Evolutionary conservation across 1,140 invertebrate genomes (phyloP).

Genomic region (Drosophila yakuba): DNA sequence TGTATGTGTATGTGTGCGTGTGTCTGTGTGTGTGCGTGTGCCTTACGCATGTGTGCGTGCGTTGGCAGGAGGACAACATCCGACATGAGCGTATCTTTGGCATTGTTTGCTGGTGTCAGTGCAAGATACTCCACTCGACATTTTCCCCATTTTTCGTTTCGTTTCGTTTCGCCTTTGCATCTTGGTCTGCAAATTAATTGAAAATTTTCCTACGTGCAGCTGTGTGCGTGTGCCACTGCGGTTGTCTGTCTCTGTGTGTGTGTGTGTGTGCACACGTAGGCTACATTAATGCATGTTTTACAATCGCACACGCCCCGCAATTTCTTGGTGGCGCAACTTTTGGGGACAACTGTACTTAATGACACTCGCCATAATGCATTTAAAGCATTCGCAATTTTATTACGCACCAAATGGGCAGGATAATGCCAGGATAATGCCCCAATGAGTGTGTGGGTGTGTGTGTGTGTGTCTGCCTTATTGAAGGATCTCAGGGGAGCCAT

Average conservation of each 20-base stretch:
- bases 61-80: slow-evolving; percentile 29
- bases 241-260: background rate
- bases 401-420: slow-evolving; percentile 36
- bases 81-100: slow-evolving; percentile 53
- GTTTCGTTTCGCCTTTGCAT: slow-evolving; percentile 25
- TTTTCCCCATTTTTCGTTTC: slow-evolving; percentile 31
- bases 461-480: background rate
- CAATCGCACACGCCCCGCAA: slow-evolving; percentile 58
- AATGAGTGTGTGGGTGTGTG: background rate
- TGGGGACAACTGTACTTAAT: slow-evolving; percentile 54
- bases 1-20: slow-evolving; percentile 6
- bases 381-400: slow-evolving; percentile 50
- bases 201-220: slow-evolving; percentile 44
- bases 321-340: slow-evolving; percentile 43
- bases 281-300: slow-evolving; percentile 75
- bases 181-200: slow-evolving; percentile 67
- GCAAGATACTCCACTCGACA: slow-evolving; percentile 58
- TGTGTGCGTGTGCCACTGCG: slow-evolving; percentile 1
- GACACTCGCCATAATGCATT: slow-evolving; percentile 58
- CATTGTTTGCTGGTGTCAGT: slow-evolving; percentile 61
- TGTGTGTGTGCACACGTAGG: slow-evolving; percentile 48
- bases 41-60: background rate
- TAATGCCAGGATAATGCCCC: slow-evolving; percentile 23
- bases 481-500: slow-evolving; percentile 5
- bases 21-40: slow-evolving; percentile 7